Base-by-base conservation (phyloP, 2,113 vertebrate genomes). In the Megaleporinus macrocephalus region DNA sequence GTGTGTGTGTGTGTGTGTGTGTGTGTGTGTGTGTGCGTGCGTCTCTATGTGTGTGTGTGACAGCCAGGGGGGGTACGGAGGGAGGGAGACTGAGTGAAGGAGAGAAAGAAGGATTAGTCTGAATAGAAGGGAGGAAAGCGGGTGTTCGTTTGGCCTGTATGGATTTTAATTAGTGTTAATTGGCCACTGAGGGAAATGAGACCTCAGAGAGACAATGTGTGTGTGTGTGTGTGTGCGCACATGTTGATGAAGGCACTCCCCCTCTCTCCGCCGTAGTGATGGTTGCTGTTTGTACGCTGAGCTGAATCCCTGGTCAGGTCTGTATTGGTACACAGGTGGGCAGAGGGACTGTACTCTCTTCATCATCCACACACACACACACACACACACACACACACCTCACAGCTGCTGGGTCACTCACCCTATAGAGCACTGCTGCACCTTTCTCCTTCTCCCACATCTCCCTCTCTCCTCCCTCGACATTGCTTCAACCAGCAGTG, bases 141-240 rank as follows among this genome's bases (percentile, higher is more conserved):
- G 82, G 80, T 80, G 84, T 84, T 86, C 79, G 63, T 86, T 62
- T 88, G 84, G 87, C 77, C 85, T 88, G 90, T 86, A 88, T 90
- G 88, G 90, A 91, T 93, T 94, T 95, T 94, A 95, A 95, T 94
- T 93, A 93, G 90, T 71, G 22, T 88, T 94, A 94, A 94, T 94
- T 94, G 92, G 93, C 88, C 92, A 91, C 93, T 77, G 85, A 92
- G 93, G 92, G 92, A 94, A 91, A 84, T 88, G 88, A 87, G 87
- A 87, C 73, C 83, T 79, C 47, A 75, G 88, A 85, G 73, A 87
- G 15, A 51, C 76, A 61, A 36, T 69, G 61, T 81, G 59, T 89
- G 76, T 80, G 49, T 86, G 47, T 70, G 59, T 83, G 49, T 81
- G 12, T 5, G 33, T 76, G 36, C 44, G 62, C 10, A 30, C 16